A percentile compares a stretch with the other conserved stretches of the same genome.
These are phyloP conservation scores for Petrocephalus microphthalmus DNA, from an alignment of 2,113 vertebrate species.

Conservation along the genomic window DNA sequence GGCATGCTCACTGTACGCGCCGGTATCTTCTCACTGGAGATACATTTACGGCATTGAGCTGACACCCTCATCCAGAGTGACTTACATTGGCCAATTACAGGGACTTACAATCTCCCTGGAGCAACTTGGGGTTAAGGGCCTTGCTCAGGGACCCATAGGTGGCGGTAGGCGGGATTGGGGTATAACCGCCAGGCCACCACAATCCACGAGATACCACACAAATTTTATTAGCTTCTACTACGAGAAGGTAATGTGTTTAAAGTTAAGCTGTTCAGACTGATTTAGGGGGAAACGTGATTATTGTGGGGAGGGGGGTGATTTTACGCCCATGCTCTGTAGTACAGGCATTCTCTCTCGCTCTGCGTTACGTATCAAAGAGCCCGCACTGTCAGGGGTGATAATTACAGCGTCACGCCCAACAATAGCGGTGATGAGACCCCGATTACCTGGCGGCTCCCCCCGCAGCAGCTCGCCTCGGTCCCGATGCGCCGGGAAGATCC, in stretches of 20 bases:
- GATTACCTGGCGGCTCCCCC: background rate
- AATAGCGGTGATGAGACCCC: background rate
- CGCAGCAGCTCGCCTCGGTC: background rate
- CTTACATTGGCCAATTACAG: no score
- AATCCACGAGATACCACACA: background rate
- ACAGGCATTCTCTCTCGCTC: background rate
- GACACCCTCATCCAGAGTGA: no score
- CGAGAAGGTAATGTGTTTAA: background rate
- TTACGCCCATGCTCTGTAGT: background rate
- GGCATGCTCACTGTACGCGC: background rate
- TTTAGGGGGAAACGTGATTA: no score
- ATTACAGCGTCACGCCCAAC: background rate
- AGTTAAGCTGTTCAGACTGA: background rate
- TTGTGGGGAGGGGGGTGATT: no score
- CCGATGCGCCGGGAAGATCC: background rate
- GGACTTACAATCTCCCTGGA: no score
- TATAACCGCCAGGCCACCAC: no score
- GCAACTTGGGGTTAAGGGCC: no score
- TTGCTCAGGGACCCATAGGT: no score
- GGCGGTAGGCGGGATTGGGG: no score
- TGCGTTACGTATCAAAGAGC: background rate
- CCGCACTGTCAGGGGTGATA: background rate
- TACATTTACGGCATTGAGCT: no score
- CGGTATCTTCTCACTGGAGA: background rate
- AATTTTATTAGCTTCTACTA: background rate